These are phyloP conservation scores for Montipora efflorescens DNA, from an alignment of 64 coral and sea anemone species.

Conservation along the genomic window DNA sequence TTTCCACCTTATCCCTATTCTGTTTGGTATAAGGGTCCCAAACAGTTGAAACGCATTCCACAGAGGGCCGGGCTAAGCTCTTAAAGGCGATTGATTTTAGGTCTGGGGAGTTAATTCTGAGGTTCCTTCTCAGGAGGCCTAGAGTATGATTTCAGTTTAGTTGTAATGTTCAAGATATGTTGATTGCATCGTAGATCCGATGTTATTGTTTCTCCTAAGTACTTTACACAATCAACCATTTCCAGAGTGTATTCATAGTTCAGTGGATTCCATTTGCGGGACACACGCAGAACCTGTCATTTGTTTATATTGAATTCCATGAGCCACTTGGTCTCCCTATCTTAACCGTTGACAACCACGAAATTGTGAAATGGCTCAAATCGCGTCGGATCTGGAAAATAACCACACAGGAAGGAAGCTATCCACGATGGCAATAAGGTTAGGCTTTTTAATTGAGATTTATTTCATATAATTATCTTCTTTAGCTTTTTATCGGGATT, in stretches of 20 bases:
- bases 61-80: neutral
- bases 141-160: too few relatives aligned
- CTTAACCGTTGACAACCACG: too few relatives aligned
- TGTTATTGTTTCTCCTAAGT: conserved; percentile 48
- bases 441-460: too few relatives aligned
- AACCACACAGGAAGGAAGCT: too few relatives aligned
- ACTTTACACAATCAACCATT: neutral
- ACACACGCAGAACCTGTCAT: conserved; percentile 18
- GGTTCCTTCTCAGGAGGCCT: too few relatives aligned
- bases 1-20: conserved; percentile 15
- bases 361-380: too few relatives aligned
- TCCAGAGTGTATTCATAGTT: conserved; percentile 34
- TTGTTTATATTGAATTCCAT: conserved; percentile 45
- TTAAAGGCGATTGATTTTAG: conserved; percentile 15
- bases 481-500: too few relatives aligned
- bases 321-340: neutral
- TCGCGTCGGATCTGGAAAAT: too few relatives aligned
- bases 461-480: too few relatives aligned
- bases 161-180: too few relatives aligned
- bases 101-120: too few relatives aligned
- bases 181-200: conserved; percentile 2
- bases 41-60: conserved; percentile 12
- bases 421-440: too few relatives aligned
- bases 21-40: conserved; percentile 15
- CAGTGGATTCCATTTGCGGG: neutral